phyloP scores from a whole-genome alignment of 2,888 invertebrate genomes.

The Watsonalla binaria region DNA sequence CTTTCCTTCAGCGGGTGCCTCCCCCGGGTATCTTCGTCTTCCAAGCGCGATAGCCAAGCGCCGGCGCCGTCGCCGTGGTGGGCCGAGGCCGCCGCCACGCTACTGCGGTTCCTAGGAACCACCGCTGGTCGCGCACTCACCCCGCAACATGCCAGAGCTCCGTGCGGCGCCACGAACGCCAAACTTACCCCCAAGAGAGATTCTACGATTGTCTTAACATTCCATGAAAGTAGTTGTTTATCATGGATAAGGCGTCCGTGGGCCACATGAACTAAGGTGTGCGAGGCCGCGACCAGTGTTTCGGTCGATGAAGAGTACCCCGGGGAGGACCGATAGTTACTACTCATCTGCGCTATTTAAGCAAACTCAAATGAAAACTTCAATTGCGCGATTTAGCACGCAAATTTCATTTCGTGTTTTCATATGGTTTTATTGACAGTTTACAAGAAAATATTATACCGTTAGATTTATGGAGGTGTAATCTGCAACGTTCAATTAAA shows the following conservation, averaged over 20 bases:
- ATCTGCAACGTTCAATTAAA: neutral
- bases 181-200: neutral
- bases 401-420: neutral
- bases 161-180: conserved; percentile 1
- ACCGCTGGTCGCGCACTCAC: neutral
- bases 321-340: neutral
- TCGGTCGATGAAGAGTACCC: neutral
- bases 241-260: neutral
- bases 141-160: neutral
- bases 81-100: neutral
- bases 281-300: neutral
- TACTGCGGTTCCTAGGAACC: neutral
- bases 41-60: conserved; percentile 1
- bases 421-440: neutral
- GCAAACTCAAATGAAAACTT: neutral
- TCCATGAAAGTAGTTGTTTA: neutral
- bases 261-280: neutral
- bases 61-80: neutral
- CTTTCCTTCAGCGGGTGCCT: neutral
- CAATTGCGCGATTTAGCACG: neutral
- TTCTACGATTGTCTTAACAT: neutral
- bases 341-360: neutral
- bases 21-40: neutral
- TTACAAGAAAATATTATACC: neutral
- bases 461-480: neutral